Base-by-base conservation (phyloP, 2,113 vertebrate genomes). In the Acrocephalus arundinaceus region DNA sequence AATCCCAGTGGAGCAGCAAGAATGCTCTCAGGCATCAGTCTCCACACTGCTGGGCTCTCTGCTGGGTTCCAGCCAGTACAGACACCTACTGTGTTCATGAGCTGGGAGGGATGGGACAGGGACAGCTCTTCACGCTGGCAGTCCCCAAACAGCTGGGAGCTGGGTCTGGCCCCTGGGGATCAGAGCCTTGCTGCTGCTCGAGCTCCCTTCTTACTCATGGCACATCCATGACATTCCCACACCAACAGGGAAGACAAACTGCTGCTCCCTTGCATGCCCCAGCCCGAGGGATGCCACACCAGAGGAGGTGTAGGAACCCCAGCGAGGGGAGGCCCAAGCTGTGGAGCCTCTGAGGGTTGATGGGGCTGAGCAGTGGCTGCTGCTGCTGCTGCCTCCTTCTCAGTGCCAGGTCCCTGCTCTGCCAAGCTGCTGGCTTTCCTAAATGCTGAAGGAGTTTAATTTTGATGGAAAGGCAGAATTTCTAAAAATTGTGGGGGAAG, bases 271-370 rank as follows among this genome's bases (percentile, higher is more conserved):
- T 25, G 37, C 24, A 4, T 2, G 46, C 24, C 51, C 39, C 66
- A 41, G 5, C 1, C 2, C 0, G 0, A 85, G 59, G 27, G 31
- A 62, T 0, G 1, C 7, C 39, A 54, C 31, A 13, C 43, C 13
- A 25, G 49, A 46, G 72, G 1, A 31, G 11, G 21, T 39, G 17
- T 49, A 35, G 85, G 61, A 77, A 22, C 6, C 13, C 20, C n/a
- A 33, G 45, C 0, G 1, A 43, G 37, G n/a, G 17, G 21, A 57
- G 8, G 3, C 23, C 19, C 16, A 4, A 12, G 51, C 19, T 45
- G n/a, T 28, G 77, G 70, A 58, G 28, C 48, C 39, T 79, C 55
- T 84, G 80, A 28, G 18, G 72, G 58, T 24, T 70, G 57, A 61
- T 0, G 15, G 37, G 51, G 37, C 24, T 71, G 59, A 78, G 66